These are phyloP conservation scores for Parnassius apollo DNA, from an alignment of 2,888 invertebrate genomes.

Conservation along the genomic window DNA sequence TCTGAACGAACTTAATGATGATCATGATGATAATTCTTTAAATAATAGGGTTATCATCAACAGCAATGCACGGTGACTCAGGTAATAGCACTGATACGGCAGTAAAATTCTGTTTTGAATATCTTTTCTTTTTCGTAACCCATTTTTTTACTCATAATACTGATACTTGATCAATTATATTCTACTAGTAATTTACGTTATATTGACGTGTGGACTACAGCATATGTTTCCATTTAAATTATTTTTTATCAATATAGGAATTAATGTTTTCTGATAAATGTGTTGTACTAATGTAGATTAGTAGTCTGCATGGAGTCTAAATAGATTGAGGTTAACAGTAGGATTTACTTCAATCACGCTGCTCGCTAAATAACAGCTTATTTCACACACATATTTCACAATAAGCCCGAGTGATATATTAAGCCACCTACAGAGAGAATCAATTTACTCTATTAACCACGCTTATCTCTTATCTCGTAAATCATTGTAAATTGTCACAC, in stretches of 20 bases:
- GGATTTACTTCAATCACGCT: conserved; percentile 22
- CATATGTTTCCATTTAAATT: too few relatives aligned
- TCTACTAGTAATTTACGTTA: too few relatives aligned
- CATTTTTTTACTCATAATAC: too few relatives aligned
- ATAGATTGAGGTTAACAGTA: conserved; percentile 23
- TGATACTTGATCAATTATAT: too few relatives aligned
- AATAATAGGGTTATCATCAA: too few relatives aligned
- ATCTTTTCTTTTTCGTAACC: too few relatives aligned
- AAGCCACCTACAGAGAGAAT: conserved; percentile 25
- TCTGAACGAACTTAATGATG: too few relatives aligned
- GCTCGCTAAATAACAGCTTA: conserved; percentile 26
- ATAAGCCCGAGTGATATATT: conserved; percentile 26
- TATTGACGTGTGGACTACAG: too few relatives aligned
- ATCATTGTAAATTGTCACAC: conserved; percentile 24
- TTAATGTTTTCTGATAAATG: conserved; percentile 4
- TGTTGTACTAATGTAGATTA: conserved; percentile 13
- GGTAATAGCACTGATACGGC: too few relatives aligned
- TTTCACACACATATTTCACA: conserved; percentile 26
- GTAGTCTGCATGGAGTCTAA: conserved; percentile 17
- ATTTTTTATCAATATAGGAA: neutral
- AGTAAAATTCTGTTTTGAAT: too few relatives aligned
- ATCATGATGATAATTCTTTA: too few relatives aligned
- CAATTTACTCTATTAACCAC: conserved; percentile 27
- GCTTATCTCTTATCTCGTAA: conserved; percentile 22
- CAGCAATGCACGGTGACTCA: too few relatives aligned